phyloP scores from a whole-genome alignment of 2,797 vertebrate genomes.

The Pogoniulus pusillus region DNA sequence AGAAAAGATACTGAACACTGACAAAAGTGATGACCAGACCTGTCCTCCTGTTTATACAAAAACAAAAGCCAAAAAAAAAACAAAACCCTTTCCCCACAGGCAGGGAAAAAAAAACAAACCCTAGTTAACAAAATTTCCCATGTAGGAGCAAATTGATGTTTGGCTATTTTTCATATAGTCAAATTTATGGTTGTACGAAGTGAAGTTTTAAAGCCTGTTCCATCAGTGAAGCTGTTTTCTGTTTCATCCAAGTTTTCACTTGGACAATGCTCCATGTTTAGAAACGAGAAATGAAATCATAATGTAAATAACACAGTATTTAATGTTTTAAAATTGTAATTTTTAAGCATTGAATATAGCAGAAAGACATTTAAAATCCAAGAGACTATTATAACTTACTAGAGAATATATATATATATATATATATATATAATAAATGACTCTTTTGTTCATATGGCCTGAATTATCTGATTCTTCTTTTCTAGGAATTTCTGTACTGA shows the following conservation, averaged over 20 bases:
- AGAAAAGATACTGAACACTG: constrained; percentile 75
- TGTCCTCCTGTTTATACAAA: constrained; percentile 72
- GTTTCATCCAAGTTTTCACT: constrained; percentile 69
- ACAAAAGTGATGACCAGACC: constrained; percentile 67
- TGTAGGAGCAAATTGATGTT: constrained; percentile 73
- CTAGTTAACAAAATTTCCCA: no score
- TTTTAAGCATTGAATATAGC: constrained; percentile 83
- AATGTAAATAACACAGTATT: constrained; percentile 81
- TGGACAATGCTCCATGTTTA: constrained; percentile 74
- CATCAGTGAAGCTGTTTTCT: constrained; percentile 71
- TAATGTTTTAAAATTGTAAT: constrained; percentile 85
- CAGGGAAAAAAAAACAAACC: constrained; percentile 53
- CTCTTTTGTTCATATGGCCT: constrained; percentile 77
- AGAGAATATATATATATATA: constrained; percentile 75
- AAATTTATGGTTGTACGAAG: constrained; percentile 72
- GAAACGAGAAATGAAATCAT: constrained; percentile 70
- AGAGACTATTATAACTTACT: constrained; percentile 80
- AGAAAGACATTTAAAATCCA: constrained; percentile 80
- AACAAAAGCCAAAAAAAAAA: constrained; percentile 45
- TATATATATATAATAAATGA: constrained; percentile 80
- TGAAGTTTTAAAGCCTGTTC: constrained; percentile 73
- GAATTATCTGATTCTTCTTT: constrained; percentile 75
- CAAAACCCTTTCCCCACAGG: neutral
- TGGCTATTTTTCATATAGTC: constrained; percentile 78
- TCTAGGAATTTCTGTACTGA: constrained; percentile 54